Evolutionary conservation across 2,797 vertebrate genomes (phyloP), one percentile per base, ranked within the genome.

Genomic region (Labeo calbasu): DNA sequence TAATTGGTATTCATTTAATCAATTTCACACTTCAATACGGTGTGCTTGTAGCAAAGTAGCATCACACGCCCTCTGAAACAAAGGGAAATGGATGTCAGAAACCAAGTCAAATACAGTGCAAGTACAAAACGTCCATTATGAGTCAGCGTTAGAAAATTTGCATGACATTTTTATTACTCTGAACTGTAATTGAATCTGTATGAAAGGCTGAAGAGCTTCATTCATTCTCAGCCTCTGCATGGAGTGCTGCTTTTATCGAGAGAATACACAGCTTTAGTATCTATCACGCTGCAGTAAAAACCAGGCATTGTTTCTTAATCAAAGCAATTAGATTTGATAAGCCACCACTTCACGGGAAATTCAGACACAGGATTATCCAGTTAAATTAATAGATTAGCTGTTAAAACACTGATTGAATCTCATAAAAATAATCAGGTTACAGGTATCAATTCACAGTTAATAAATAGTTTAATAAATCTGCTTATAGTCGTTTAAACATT

Each of bases 171-270:
- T 40, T 48, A 73, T 61, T 81, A 81, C 53, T 78, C 48, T 32
- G 46, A 23, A 50, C 40, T 57, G 70, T 55, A 84, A 82, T 69
- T 87, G 23, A 86, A 79, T 53, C 80, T 15, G 25, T 69, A 65
- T 79, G 48, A 79, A 84, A 85, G 63, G 50, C 71, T 78, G 40
- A 79, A 83, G 82, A 63, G 50, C 81, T 81, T 48, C 71, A 82
- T 77, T 84, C 51, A 68, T 81, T 46, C 61, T 63, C 5, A 19
- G 48, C 48, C 21, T 10, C 80, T 76, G 7, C 43, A 10, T 11
- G 53, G 43, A 81, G 68, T 81, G 55, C 36, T 77, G 32, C 53
- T 77, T 69, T 77, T 75, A 61, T 84, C 51, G 12, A 46, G 46
- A 81, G 71, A 81, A 32, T 17, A 28, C 32, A 21, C 40, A 32